Percentiles rank a stretch among this genome's conserved stretches.
Conservation (phyloP, 2,797 vertebrate species). For the Numenius phaeopus region DNA sequence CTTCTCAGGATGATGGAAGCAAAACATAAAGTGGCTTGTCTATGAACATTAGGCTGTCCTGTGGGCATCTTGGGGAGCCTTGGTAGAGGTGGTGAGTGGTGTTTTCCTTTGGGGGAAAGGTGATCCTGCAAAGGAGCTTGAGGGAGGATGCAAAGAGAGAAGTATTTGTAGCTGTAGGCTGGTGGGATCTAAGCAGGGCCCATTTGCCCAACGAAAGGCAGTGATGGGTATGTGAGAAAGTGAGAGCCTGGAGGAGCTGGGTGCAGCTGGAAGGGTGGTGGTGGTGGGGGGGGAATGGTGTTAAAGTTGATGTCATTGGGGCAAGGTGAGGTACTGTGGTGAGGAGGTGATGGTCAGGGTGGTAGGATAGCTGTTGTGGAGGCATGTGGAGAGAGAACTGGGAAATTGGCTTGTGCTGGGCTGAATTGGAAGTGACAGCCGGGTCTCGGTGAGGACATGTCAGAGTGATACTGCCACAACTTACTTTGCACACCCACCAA, state of each 20-base stretch:
- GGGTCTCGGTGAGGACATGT: background rate
- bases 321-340: background rate
- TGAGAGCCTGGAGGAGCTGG: background rate
- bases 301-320: background rate
- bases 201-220: fast-evolving
- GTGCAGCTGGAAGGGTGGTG: fast-evolving
- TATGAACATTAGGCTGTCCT: background rate
- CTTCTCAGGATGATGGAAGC: background rate
- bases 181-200: background rate
- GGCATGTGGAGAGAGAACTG: background rate
- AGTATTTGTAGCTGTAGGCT: background rate
- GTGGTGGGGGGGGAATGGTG: no score
- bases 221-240: background rate
- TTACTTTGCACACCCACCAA: background rate
- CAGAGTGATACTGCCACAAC: fast-evolving
- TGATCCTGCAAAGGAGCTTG: background rate
- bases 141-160: background rate
- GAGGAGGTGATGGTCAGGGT: background rate
- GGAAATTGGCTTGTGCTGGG: background rate
- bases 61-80: background rate
- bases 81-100: background rate
- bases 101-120: background rate
- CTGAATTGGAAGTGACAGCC: background rate
- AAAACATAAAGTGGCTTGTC: background rate
- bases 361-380: background rate